These are phyloP conservation scores for Atta colombica DNA, from an alignment of 1,140 invertebrate species.

Conservation along the genomic window DNA sequence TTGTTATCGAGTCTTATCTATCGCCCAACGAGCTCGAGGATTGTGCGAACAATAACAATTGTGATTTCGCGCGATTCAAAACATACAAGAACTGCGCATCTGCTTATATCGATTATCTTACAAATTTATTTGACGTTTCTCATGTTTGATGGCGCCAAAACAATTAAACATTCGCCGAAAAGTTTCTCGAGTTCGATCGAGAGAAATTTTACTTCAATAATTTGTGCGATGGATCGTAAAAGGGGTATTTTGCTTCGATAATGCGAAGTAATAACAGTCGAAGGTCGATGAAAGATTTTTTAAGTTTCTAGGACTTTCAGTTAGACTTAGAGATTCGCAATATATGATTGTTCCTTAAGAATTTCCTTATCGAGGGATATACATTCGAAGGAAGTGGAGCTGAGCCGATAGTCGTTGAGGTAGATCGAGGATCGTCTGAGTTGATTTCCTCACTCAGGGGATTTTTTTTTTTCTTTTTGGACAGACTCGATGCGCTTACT, in stretches of 20 bases:
- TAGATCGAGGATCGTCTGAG: conserved; percentile 55
- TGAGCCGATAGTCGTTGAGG: conserved; percentile 23
- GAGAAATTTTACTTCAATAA: not conserved
- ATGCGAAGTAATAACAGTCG: not conserved
- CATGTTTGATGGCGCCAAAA: not conserved
- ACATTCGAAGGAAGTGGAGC: conserved; percentile 36
- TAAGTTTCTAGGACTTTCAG: conserved; percentile 58
- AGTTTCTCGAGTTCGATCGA: not conserved
- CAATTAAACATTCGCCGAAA: not conserved
- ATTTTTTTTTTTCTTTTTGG: conserved; percentile 29
- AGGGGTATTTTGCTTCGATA: not conserved
- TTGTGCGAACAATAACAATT: conserved; percentile 1
- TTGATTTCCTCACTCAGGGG: not conserved
- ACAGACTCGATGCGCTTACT: conserved; percentile 60
- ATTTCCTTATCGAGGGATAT: not conserved
- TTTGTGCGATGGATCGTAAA: not conserved
- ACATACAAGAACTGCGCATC: not conserved
- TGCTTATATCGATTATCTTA: conserved; percentile 32
- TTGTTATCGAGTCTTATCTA: conserved; percentile 29
- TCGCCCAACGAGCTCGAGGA: conserved; percentile 18
- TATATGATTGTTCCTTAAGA: conserved; percentile 3
- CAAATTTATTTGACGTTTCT: not conserved
- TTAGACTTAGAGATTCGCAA: conserved; percentile 38
- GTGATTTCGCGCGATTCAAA: not conserved
- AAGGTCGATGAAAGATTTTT: conserved; percentile 4